Conservation (phyloP, 2,797 vertebrate genomes). For the Brachyalestes nurse region DNA sequence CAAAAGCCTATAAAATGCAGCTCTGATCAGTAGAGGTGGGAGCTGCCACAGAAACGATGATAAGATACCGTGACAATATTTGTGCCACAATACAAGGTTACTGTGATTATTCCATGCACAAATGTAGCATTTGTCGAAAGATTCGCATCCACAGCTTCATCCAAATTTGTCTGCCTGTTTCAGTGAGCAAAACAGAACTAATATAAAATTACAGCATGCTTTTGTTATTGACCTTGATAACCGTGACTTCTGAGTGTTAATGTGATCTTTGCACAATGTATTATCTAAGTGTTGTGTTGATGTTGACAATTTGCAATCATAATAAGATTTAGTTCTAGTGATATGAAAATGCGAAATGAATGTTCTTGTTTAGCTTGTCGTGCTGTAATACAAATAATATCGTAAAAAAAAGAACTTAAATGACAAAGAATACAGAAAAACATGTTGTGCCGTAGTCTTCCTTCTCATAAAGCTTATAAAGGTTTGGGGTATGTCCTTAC, state of each 20-base stretch:
- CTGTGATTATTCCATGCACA: neutral
- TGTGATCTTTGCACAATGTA: neutral
- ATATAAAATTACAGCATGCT: neutral
- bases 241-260: neutral
- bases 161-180: neutral
- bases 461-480: neutral
- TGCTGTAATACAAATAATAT: no score
- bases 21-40: no score
- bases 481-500: neutral
- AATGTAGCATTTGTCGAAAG: neutral
- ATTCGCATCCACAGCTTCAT: neutral
- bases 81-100: no score
- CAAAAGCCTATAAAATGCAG: no score
- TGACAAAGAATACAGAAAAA: no score
- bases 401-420: neutral
- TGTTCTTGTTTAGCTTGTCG: neutral
- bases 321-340: no score
- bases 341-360: neutral
- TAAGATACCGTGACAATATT: no score
- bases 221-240: neutral
- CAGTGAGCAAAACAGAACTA: neutral
- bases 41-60: no score
- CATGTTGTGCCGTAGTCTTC: neutral
- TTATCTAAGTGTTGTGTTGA: neutral
- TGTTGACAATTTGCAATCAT: no score